Conservation (phyloP, 2,113 vertebrate genomes). For the Mobula birostris region DNA sequence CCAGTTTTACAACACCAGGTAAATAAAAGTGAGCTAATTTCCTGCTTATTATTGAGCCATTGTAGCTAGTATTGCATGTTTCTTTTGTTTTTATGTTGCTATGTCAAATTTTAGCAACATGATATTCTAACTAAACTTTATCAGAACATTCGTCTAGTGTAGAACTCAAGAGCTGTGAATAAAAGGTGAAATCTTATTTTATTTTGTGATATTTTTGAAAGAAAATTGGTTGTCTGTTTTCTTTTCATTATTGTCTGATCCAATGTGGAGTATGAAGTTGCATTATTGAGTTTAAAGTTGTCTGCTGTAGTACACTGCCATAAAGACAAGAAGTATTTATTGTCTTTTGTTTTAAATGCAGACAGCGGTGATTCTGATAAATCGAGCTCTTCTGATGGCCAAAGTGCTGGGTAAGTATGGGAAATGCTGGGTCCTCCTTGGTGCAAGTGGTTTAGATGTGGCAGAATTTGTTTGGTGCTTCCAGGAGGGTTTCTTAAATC, state of each 20-base stretch:
- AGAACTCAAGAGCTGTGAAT: background rate
- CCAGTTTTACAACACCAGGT: background rate
- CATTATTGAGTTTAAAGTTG: background rate
- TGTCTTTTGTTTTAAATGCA: background rate
- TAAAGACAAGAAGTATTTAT: too few species aligned
- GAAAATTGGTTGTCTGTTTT: background rate
- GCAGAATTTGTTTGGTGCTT: too few species aligned
- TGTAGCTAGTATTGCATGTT: background rate
- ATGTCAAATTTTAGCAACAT: too few species aligned
- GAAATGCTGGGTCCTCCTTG: too few species aligned
- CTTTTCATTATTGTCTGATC: too few species aligned
- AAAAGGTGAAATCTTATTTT: background rate
- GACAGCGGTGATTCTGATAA: slow-evolving; percentile 16
- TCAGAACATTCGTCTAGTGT: background rate
- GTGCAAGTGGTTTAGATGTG: too few species aligned
- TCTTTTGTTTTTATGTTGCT: too few species aligned
- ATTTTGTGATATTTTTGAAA: background rate
- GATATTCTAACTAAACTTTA: too few species aligned
- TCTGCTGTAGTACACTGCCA: background rate
- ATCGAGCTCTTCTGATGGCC: background rate
- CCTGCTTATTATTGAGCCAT: background rate
- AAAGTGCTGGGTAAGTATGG: background rate
- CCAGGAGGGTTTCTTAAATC: too few species aligned
- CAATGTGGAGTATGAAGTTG: background rate
- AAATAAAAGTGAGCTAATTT: background rate